phyloP scores from a whole-genome alignment of 1,140 invertebrate species.

The Archegozetes longisetosus region DNA sequence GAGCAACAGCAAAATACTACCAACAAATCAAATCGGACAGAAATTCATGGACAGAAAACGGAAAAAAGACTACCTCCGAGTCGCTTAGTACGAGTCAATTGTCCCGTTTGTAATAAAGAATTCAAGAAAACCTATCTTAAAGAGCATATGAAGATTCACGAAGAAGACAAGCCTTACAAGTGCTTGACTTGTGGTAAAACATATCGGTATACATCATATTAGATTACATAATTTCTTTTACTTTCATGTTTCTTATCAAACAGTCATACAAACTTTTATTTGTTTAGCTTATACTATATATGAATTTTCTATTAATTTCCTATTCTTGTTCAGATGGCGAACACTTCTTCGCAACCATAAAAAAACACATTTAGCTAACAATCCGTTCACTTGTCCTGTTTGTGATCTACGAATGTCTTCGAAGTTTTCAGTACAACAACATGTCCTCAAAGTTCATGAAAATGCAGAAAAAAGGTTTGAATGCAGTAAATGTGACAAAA shows the following conservation, averaged over 20 bases:
- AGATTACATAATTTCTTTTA: too few species aligned
- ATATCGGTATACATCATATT: background rate
- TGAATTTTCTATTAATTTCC: background rate
- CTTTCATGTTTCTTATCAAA: too few species aligned
- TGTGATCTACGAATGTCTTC: conserved; percentile 42
- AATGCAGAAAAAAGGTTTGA: background rate
- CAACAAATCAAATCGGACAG: too few species aligned
- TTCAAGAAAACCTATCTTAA: background rate
- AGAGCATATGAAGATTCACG: background rate
- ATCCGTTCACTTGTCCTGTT: conserved; percentile 39
- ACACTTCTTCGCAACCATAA: conserved; percentile 28
- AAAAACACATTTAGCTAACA: conserved; percentile 32
- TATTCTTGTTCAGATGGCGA: background rate
- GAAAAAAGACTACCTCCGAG: background rate
- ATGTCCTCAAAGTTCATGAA: conserved; percentile 32
- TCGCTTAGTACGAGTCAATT: background rate
- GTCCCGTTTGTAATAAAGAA: background rate
- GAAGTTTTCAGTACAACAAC: conserved; percentile 47
- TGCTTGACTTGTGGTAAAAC: background rate
- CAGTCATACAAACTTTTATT: too few species aligned
- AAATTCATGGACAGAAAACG: too few species aligned
- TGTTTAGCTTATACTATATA: background rate
- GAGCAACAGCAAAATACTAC: too few species aligned
- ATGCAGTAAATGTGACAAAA: background rate
- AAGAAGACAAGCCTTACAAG: background rate